phyloP scores from a whole-genome alignment of 2,113 vertebrate species.

The Proteles cristata region DNA sequence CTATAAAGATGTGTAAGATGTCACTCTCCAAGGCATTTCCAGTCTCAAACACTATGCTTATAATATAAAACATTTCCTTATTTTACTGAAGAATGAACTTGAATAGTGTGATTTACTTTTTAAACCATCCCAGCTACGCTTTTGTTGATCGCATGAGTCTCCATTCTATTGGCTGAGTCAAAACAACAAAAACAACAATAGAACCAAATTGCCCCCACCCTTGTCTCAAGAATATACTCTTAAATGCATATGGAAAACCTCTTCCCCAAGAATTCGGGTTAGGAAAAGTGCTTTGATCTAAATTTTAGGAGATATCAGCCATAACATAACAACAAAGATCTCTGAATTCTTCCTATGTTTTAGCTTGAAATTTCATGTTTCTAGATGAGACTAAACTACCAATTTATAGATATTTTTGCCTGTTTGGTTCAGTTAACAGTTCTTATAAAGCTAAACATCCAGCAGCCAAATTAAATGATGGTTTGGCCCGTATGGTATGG shows the following conservation, averaged over 20 bases:
- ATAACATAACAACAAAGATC: not conserved
- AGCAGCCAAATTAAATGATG: not conserved
- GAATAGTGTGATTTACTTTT: constrained; percentile 15
- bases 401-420: not conserved
- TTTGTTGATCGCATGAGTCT: not conserved
- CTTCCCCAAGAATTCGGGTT: not conserved
- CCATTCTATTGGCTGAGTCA: not conserved
- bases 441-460: not conserved
- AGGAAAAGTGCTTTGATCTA: not conserved
- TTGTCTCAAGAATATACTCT: not conserved
- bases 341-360: not conserved
- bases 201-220: not conserved
- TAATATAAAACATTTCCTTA: not conserved
- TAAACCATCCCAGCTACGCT: not conserved
- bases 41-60: not conserved
- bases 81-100: constrained; percentile 6
- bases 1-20: not conserved
- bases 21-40: not conserved
- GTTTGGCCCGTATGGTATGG: not conserved
- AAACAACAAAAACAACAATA: not conserved
- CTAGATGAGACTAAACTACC: not conserved
- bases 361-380: not conserved
- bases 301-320: not conserved
- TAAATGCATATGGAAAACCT: not conserved
- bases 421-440: not conserved